Percentiles rank a stretch among this genome's conserved stretches.
These are phyloP conservation scores for Mythimna ferrago DNA, from an alignment of 2,888 invertebrate species.

Conservation along the genomic window DNA sequence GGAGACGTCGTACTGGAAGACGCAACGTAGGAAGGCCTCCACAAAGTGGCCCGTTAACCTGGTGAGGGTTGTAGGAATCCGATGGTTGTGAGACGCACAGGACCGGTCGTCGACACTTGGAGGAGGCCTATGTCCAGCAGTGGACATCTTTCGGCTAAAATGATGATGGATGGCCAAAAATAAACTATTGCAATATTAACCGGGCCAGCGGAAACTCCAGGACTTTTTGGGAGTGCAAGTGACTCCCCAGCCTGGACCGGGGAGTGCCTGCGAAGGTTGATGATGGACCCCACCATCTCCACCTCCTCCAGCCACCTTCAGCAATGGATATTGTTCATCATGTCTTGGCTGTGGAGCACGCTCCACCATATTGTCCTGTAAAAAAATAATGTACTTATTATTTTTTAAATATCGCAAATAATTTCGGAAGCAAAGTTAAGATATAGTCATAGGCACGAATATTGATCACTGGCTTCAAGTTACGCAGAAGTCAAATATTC, in stretches of 20 bases:
- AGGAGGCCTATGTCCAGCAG: too few relatives aligned
- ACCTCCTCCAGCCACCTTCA: conserved; percentile 80
- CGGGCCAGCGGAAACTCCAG: conserved; percentile 82
- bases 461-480: too few relatives aligned
- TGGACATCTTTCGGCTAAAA: too few relatives aligned
- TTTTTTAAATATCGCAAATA: background rate
- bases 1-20: too few relatives aligned
- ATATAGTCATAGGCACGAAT: too few relatives aligned
- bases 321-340: conserved; percentile 81
- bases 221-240: conserved; percentile 73
- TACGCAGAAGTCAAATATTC: too few relatives aligned
- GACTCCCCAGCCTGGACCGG: conserved; percentile 74
- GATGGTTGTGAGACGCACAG: too few relatives aligned
- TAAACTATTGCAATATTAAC: conserved; percentile 64
- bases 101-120: too few relatives aligned
- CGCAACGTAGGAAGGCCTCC: too few relatives aligned
- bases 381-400: conserved; percentile 6
- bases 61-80: too few relatives aligned
- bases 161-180: background rate
- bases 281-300: conserved; percentile 67
- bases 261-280: conserved; percentile 59
- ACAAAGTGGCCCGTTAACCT: too few relatives aligned
- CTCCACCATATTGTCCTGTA: conserved; percentile 70
- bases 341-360: conserved; percentile 69
- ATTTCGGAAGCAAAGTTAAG: too few relatives aligned